Conservation (phyloP, 2,797 vertebrate species). For the Cirrhinus molitorella region DNA sequence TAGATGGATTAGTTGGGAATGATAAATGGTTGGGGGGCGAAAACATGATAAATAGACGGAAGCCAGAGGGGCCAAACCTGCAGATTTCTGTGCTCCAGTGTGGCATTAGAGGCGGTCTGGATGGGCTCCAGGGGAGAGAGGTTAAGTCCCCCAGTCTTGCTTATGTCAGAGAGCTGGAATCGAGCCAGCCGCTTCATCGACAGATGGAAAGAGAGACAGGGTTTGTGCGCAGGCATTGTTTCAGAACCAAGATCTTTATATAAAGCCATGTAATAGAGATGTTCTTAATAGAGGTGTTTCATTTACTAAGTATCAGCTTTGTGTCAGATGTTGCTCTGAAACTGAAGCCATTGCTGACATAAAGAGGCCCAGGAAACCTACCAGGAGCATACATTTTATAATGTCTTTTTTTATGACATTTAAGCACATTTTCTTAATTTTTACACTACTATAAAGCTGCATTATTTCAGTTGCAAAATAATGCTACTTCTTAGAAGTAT, state of each 20-base stretch:
- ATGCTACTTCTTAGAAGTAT: too few relatives aligned
- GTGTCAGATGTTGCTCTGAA: neutral
- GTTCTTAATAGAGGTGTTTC: neutral
- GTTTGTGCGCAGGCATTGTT: neutral
- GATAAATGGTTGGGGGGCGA: conserved; percentile 49
- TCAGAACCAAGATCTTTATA: neutral
- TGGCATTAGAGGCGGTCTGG: conserved; percentile 67
- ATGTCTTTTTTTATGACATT: neutral
- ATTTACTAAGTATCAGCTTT: neutral
- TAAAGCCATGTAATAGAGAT: neutral
- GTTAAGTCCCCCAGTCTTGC: conserved; percentile 65
- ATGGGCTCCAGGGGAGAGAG: conserved; percentile 66
- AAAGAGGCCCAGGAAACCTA: too few relatives aligned
- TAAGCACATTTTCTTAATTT: neutral
- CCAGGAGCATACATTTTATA: neutral
- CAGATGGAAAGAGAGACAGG: conserved; percentile 12
- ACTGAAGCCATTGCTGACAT: neutral
- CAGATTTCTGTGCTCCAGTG: conserved; percentile 67
- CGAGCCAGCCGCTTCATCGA: conserved; percentile 50
- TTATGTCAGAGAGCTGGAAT: conserved; percentile 68
- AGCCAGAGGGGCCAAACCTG: conserved; percentile 69
- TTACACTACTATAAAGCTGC: too few relatives aligned
- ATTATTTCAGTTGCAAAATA: neutral
- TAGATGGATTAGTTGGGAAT: conserved; percentile 69
- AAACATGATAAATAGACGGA: conserved; percentile 72